Conservation (phyloP, 1,140 invertebrate species). For the Temnothorax nylanderi region DNA sequence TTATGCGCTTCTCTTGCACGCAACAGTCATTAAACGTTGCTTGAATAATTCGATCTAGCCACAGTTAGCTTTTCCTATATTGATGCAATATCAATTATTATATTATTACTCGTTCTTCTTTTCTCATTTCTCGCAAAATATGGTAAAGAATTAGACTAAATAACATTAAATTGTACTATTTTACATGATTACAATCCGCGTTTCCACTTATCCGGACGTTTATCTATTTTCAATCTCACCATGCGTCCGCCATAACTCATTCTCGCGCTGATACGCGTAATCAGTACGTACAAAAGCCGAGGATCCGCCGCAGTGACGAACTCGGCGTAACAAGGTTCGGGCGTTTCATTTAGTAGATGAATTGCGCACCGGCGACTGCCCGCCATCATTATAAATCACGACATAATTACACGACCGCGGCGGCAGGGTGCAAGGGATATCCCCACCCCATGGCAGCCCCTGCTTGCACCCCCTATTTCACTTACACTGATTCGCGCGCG, state of each 20-base stretch:
- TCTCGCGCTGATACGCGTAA: conserved; percentile 56
- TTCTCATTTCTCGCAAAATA: neutral
- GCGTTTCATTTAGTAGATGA: conserved; percentile 77
- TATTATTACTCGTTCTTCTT: neutral
- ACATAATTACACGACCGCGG: conserved; percentile 76
- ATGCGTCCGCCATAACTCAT: conserved; percentile 47
- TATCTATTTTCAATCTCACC: conserved; percentile 56
- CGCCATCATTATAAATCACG: conserved; percentile 79
- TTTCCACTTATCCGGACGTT: conserved; percentile 38
- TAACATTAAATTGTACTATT: neutral
- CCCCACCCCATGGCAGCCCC: conserved; percentile 33
- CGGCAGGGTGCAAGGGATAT: conserved; percentile 71
- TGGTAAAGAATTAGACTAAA: neutral
- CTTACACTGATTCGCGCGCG: conserved; percentile 33
- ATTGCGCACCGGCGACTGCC: conserved; percentile 71
- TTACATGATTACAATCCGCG: neutral
- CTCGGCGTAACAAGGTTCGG: conserved; percentile 74
- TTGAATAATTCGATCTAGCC: conserved; percentile 25
- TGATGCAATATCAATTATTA: neutral
- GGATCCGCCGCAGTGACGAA: conserved; percentile 67
- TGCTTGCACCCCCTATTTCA: conserved; percentile 62
- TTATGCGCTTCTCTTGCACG: conserved; percentile 11
- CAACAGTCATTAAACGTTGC: conserved; percentile 17
- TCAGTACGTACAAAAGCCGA: conserved; percentile 67
- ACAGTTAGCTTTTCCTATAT: neutral